Percentiles rank a stretch among this genome's conserved stretches.
These are phyloP conservation scores for Oscheius sp. DNA, from an alignment of 2,888 invertebrate genomes.

Conservation along the genomic window DNA sequence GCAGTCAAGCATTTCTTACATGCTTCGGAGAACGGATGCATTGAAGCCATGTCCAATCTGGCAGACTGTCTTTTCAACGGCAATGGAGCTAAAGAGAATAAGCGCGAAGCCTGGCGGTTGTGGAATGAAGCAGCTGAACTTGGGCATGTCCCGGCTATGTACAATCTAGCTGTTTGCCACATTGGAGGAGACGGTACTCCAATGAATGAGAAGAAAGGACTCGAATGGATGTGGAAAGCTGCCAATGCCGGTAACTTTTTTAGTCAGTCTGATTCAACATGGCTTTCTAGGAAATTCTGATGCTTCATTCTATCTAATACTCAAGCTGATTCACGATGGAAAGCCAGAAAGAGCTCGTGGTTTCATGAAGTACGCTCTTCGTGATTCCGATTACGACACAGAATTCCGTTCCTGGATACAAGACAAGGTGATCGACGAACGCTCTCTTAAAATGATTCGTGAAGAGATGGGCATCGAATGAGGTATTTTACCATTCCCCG, in stretches of 20 bases:
- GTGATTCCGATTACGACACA: constrained; percentile 22
- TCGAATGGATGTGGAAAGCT: constrained; percentile 36
- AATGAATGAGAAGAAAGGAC: constrained; percentile 17
- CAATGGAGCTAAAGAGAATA: constrained; percentile 31
- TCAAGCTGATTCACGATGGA: constrained; percentile 26
- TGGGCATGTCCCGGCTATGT: constrained; percentile 33
- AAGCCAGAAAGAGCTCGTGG: constrained; percentile 3
- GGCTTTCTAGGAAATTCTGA: constrained; percentile 31
- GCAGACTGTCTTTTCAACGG: constrained; percentile 37
- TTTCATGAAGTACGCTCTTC: constrained; percentile 10
- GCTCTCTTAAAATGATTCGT: background rate
- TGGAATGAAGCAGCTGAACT: constrained; percentile 31
- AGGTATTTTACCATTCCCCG: background rate
- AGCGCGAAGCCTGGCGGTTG: constrained; percentile 22
- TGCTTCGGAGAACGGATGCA: constrained; percentile 34
- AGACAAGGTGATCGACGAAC: constrained; percentile 28
- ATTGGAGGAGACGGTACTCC: constrained; percentile 27
- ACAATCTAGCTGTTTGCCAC: constrained; percentile 27
- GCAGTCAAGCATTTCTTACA: constrained; percentile 15
- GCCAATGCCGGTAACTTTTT: constrained; percentile 31
- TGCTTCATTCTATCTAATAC: constrained; percentile 35
- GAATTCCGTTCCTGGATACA: constrained; percentile 34
- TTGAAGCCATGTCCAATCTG: constrained; percentile 35
- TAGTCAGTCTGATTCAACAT: background rate
- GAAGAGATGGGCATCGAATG: constrained; percentile 20